These are phyloP conservation scores for Lysandra bellargus DNA, from an alignment of 2,888 invertebrate species.

Conservation along the genomic window DNA sequence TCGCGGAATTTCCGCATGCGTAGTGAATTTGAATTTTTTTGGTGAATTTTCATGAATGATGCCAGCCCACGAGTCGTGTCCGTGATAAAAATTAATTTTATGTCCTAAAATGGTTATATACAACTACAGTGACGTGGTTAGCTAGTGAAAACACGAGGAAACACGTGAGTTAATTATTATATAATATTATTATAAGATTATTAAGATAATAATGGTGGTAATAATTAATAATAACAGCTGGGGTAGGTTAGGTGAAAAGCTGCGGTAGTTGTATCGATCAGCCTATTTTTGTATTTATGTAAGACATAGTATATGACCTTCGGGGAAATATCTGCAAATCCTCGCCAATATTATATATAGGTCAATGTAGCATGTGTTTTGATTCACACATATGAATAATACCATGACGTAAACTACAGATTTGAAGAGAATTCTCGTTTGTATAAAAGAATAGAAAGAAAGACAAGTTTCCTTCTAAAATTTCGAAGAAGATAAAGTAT, in stretches of 20 bases:
- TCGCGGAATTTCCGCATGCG: constrained; percentile 63
- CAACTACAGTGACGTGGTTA: constrained; percentile 64
- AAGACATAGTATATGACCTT: constrained; percentile 39
- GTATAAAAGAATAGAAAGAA: no score
- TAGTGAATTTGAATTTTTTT: constrained; percentile 55
- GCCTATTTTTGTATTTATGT: constrained; percentile 55
- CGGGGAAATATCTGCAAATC: constrained; percentile 8
- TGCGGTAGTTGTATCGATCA: constrained; percentile 81
- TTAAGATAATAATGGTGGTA: constrained; percentile 17
- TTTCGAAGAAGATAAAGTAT: no score
- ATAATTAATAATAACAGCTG: neutral
- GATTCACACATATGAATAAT: neutral
- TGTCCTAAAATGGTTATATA: constrained; percentile 67
- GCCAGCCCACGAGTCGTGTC: constrained; percentile 60
- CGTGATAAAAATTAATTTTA: constrained; percentile 63
- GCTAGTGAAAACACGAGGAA: constrained; percentile 64
- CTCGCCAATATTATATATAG: neutral
- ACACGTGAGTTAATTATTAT: constrained; percentile 53
- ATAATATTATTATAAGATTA: constrained; percentile 18
- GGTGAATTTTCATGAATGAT: constrained; percentile 73
- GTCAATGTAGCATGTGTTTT: constrained; percentile 12
- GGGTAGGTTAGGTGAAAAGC: constrained; percentile 43
- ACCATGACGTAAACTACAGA: neutral
- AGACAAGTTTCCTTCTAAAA: no score
- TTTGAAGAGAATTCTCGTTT: no score